Percentiles rank a stretch among this genome's conserved stretches.
phyloP scores from a whole-genome alignment of 2,888 invertebrate species.

The Deilephila porcellus region DNA sequence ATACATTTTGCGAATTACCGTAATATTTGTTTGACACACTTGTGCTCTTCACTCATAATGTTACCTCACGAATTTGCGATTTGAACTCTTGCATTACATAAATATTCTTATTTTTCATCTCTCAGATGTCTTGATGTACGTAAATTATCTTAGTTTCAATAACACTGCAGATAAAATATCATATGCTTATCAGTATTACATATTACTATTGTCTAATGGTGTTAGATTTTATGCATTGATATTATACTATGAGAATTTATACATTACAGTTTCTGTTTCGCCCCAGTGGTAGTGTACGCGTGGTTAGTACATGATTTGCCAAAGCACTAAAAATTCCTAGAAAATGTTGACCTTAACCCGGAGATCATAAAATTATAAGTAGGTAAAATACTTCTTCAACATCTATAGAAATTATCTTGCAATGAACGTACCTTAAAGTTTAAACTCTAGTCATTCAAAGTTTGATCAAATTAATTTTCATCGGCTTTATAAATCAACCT shows the following conservation, averaged over 20 bases:
- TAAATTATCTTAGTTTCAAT: neutral
- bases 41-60: constrained; percentile 8
- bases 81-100: neutral
- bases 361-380: too few species aligned
- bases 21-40: constrained; percentile 12
- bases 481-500: neutral
- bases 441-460: neutral
- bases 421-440: too few species aligned
- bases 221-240: neutral
- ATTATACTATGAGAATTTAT: neutral
- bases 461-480: neutral
- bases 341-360: too few species aligned
- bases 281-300: too few species aligned
- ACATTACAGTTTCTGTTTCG: neutral
- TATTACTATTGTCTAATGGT: neutral
- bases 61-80: constrained; percentile 4
- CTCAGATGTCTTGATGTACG: neutral
- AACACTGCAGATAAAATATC: neutral
- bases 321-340: too few species aligned
- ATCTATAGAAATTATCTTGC: too few species aligned
- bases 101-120: neutral
- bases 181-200: neutral
- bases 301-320: too few species aligned
- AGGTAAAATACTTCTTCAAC: too few species aligned
- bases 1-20: constrained; percentile 1